phyloP scores from a whole-genome alignment of 1,140 invertebrate species.

The Pachypsylla venusta region DNA sequence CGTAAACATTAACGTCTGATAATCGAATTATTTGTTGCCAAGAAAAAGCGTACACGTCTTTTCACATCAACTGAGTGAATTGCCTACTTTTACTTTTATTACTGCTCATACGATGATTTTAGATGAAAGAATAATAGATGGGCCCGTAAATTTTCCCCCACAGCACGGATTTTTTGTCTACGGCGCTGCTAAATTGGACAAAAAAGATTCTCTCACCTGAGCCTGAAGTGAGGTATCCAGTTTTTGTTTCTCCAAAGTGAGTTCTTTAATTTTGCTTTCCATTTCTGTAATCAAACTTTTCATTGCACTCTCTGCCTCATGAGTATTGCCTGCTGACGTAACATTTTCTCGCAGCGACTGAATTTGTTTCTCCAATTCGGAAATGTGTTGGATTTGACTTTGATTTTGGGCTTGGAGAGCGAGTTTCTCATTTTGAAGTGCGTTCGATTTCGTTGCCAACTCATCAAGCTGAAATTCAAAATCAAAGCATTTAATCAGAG shows the following conservation, averaged over 20 bases:
- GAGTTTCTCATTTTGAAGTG: neutral
- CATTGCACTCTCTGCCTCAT: neutral
- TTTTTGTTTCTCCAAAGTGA: neutral
- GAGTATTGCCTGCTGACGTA: neutral
- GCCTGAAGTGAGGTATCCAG: neutral
- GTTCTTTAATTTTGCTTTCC: slow-evolving; percentile 5
- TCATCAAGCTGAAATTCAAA: no score
- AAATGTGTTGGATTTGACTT: neutral
- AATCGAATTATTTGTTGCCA: no score
- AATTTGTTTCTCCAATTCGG: neutral
- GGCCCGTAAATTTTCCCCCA: no score
- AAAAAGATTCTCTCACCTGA: neutral
- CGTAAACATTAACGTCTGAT: no score
- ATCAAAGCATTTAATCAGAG: no score
- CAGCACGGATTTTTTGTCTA: no score
- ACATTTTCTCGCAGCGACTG: neutral
- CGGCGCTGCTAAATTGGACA: no score
- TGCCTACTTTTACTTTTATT: no score
- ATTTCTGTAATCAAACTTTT: neutral
- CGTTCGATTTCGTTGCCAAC: neutral
- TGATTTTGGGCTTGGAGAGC: neutral
- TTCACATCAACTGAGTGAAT: no score
- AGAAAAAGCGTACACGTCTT: no score
- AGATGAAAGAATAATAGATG: no score
- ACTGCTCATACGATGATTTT: no score